phyloP scores from a whole-genome alignment of 2,113 vertebrate genomes.

The Ameiurus melas region DNA sequence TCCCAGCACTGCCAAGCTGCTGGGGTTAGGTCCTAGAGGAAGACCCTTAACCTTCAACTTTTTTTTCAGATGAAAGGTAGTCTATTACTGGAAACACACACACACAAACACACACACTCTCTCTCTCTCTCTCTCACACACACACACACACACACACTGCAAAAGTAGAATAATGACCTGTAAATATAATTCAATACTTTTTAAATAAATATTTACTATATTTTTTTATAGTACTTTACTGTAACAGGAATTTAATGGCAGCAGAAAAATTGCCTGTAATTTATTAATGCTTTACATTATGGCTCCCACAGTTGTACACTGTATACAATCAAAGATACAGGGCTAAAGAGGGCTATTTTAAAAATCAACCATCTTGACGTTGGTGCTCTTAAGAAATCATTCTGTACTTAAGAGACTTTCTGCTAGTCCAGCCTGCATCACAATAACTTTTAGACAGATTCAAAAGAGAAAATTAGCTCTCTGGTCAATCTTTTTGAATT shows the following conservation, averaged over 20 bases:
- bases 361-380: background rate
- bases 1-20: background rate
- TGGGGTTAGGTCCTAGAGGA: background rate
- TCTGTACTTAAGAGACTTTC: background rate
- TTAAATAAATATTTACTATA: background rate
- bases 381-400: background rate
- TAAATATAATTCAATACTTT: background rate
- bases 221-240: background rate
- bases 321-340: too few relatives aligned
- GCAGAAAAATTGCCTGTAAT: too few relatives aligned
- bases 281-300: background rate
- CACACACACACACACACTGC: too few relatives aligned
- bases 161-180: background rate
- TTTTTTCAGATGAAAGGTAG: background rate
- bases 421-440: background rate
- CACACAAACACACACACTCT: too few relatives aligned
- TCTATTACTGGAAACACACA: background rate
- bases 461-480: background rate
- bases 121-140: too few relatives aligned
- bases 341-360: background rate
- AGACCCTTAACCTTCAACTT: background rate
- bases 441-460: background rate
- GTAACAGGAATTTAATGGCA: too few relatives aligned
- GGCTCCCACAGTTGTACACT: background rate
- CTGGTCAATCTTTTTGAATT: background rate